Evolutionary conservation across 1,140 invertebrate species (phyloP), one percentile per base, ranked within the genome.

Genomic region (Camponotus vicinus): DNA sequence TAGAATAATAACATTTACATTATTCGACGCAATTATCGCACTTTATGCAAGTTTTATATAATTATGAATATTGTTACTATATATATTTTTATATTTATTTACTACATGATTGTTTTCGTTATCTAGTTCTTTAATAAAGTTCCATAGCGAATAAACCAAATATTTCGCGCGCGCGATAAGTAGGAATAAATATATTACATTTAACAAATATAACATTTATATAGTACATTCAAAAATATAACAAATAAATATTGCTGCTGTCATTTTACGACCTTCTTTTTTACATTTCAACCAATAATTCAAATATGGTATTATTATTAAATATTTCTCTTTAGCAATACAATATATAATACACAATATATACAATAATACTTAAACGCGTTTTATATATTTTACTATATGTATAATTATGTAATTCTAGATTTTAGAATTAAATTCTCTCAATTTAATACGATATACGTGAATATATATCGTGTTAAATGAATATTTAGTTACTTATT

Each of bases 71-170:
- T 77, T 49, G 11, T 13, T 84, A 40, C 11, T 34, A 1, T 73
- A 75, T 34, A 61, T 40, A 82, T 67, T 57, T 73, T 57, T 73
- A 73, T 45, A 42, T 42, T 63, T 49, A 40, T 85, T 77, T 78
- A 49, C 34, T 69, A 70, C 67, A 80, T 32, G 1, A 52, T 40
- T 70, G 40, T 9, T 57, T 55, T 21, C 27, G 18, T 79, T 57
- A 80, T 15, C 34, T 40, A 57, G 64, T 40, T 80, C 66, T 67
- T 79, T 52, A 79, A 79, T 8, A 6, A 52, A 67, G 27, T 49
- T 66, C 40, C n/a, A 78, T 49, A 40, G 18, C 66, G 15, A 52
- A 59, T 52, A 79, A 78, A 64, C 8, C 18, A 40, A 78, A 32
- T 64, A 11, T 76, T 8, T 59, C n/a, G n/a, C 6, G 7, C 13